phyloP scores from a whole-genome alignment of 1,140 invertebrate species.

The Drosophila willistoni region DNA sequence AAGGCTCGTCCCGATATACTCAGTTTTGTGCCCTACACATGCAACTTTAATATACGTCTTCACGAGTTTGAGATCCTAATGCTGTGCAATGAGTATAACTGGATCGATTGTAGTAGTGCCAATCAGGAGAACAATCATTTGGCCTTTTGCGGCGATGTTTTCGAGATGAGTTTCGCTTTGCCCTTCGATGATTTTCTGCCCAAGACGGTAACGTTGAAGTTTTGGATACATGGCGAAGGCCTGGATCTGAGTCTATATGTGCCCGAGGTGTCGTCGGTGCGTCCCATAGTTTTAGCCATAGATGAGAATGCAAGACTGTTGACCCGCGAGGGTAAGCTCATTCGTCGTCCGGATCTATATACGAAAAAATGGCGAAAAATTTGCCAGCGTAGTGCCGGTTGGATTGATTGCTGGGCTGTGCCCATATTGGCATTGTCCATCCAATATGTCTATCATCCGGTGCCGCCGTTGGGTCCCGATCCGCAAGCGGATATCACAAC shows the following conservation, averaged over 20 bases:
- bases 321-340: conserved; percentile 88
- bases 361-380: conserved; percentile 94
- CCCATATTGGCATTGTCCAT: conserved; percentile 96
- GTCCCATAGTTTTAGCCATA: conserved; percentile 92
- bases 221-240: conserved; percentile 97
- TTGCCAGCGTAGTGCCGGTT: conserved; percentile 90
- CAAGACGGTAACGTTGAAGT: conserved; percentile 92
- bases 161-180: conserved; percentile 96
- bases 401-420: conserved; percentile 98
- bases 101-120: conserved; percentile 98
- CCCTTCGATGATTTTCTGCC: conserved; percentile 97
- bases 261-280: conserved; percentile 95
- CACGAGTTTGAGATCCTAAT: conserved; percentile 98
- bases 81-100: conserved; percentile 98
- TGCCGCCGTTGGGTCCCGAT: conserved; percentile 92
- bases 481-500: conserved; percentile 96
- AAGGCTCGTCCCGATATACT: conserved; percentile 95
- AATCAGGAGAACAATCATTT: conserved; percentile 97
- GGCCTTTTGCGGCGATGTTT: conserved; percentile 95
- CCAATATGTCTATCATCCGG: conserved; percentile 95
- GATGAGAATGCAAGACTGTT: conserved; percentile 95
- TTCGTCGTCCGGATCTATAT: conserved; percentile 85
- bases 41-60: conserved; percentile 94
- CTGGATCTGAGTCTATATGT: conserved; percentile 94
- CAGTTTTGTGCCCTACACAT: conserved; percentile 98